phyloP scores from a whole-genome alignment of 2,888 invertebrate genomes.

The Spicauda simplicius region DNA sequence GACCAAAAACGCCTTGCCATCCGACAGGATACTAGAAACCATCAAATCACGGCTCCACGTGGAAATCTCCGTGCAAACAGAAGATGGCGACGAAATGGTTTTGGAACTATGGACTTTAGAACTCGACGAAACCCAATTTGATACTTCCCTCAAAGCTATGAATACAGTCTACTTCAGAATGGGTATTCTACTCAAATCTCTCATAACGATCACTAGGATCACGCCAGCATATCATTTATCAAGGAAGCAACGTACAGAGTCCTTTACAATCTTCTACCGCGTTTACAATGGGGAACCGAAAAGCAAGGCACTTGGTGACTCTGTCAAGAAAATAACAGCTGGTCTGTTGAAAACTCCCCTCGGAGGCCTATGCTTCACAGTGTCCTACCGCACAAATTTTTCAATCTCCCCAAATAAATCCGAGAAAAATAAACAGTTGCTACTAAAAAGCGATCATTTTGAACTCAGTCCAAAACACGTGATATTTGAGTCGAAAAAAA shows the following conservation, averaged over 20 bases:
- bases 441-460: constrained; percentile 97
- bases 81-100: constrained; percentile 96
- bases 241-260: constrained; percentile 93
- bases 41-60: constrained; percentile 89
- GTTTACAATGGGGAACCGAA: constrained; percentile 93
- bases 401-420: constrained; percentile 94
- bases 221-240: constrained; percentile 97
- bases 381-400: constrained; percentile 96
- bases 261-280: constrained; percentile 96
- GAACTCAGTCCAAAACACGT: constrained; percentile 89
- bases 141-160: constrained; percentile 88
- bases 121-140: constrained; percentile 87
- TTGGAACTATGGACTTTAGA: constrained; percentile 95
- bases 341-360: constrained; percentile 95
- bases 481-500: constrained; percentile 85
- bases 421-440: constrained; percentile 88
- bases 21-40: constrained; percentile 73
- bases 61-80: constrained; percentile 95
- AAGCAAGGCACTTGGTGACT: constrained; percentile 90
- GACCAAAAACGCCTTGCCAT: constrained; percentile 89
- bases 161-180: constrained; percentile 96
- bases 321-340: constrained; percentile 91
- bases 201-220: constrained; percentile 94
- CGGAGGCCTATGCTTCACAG: constrained; percentile 92
- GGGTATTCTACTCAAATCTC: constrained; percentile 95